A percentile compares a stretch with the other conserved stretches of the same genome.
phyloP scores from a whole-genome alignment of 2,888 invertebrate species.

The Lamellibrachia columna region DNA sequence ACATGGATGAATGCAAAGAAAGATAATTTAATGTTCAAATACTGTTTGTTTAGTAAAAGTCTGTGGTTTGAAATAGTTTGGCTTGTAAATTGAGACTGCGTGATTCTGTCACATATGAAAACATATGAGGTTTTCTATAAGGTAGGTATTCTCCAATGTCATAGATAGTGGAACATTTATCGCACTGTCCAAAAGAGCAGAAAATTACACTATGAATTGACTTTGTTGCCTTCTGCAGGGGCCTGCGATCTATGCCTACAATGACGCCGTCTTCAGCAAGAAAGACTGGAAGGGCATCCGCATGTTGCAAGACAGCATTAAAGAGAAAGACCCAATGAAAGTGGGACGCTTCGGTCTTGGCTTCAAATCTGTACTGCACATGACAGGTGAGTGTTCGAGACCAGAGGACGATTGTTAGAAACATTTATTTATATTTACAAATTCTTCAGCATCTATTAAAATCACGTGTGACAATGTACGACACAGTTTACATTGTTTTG shows the following conservation, averaged over 20 bases:
- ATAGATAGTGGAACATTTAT: no score
- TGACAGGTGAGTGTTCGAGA: conserved; percentile 52
- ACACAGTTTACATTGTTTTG: not conserved
- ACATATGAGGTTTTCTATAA: no score
- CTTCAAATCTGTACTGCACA: conserved; percentile 61
- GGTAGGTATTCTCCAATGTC: no score
- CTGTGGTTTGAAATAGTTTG: no score
- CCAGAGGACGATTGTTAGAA: not conserved
- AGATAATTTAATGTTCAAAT: no score
- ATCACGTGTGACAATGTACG: not conserved
- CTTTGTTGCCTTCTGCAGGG: conserved; percentile 45
- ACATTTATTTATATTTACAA: not conserved
- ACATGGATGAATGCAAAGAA: no score
- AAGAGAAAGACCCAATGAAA: conserved; percentile 57
- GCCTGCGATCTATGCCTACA: conserved; percentile 56
- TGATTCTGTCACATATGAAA: no score
- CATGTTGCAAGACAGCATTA: conserved; percentile 54
- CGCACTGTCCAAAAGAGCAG: no score
- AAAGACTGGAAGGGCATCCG: conserved; percentile 55
- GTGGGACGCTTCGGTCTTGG: conserved; percentile 62
- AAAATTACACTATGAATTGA: not conserved
- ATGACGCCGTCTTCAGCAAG: conserved; percentile 54
- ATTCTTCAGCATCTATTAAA: not conserved
- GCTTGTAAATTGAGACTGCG: no score
- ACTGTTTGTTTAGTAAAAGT: no score